phyloP scores from a whole-genome alignment of 2,797 vertebrate genomes.

The Siniperca undulata region DNA sequence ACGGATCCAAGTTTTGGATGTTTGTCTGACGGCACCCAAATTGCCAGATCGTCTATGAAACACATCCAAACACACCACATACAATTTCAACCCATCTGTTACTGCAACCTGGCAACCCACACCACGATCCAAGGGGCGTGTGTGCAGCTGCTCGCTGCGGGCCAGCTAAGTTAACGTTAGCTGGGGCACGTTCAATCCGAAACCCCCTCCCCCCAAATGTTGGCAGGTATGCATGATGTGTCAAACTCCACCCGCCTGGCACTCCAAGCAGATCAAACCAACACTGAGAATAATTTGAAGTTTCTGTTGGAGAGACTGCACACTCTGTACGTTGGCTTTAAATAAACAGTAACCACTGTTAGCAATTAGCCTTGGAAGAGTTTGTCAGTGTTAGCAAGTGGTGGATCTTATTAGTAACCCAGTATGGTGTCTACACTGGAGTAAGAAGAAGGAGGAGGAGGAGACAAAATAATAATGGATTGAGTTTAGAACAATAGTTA shows the following conservation, averaged over 20 bases:
- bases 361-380: conserved; percentile 3
- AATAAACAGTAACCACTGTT: not conserved
- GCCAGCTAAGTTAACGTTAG: no score
- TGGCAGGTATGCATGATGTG: not conserved
- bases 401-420: conserved; percentile 27
- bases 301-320: not conserved
- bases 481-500: conserved; percentile 69
- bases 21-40: no score
- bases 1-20: no score
- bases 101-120: no score
- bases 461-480: conserved; percentile 4
- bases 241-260: not conserved
- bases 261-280: conserved; percentile 14
- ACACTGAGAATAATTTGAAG: not conserved
- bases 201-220: no score
- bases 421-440: conserved; percentile 20
- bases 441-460: conserved; percentile 7
- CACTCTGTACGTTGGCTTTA: not conserved
- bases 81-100: no score
- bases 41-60: no score
- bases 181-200: no score
- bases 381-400: conserved; percentile 34
- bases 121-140: no score
- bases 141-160: no score
- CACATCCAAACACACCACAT: no score